phyloP scores from a whole-genome alignment of 1,140 invertebrate genomes.

The Mamestra configurata region DNA sequence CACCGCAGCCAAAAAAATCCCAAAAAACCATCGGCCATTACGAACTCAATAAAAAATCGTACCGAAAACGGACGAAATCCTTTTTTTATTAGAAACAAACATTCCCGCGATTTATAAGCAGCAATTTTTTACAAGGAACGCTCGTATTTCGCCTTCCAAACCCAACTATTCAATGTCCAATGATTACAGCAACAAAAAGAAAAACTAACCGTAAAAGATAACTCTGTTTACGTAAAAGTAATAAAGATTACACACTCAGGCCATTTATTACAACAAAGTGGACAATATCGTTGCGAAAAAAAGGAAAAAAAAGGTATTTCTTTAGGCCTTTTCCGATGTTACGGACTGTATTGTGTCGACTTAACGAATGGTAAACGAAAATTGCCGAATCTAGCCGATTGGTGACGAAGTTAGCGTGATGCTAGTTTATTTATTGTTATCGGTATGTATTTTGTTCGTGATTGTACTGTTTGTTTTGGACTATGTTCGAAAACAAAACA shows the following conservation, averaged over 20 bases:
- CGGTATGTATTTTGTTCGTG: conserved; percentile 32
- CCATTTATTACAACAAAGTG: conserved; percentile 53
- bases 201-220: conserved; percentile 48
- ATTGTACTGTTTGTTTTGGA: conserved; percentile 44
- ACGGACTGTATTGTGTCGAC: conserved; percentile 39
- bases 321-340: conserved; percentile 34
- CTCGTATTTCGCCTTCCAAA: conserved; percentile 26
- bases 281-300: conserved; percentile 52
- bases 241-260: conserved; percentile 51
- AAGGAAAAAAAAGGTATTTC: conserved; percentile 49
- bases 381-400: conserved; percentile 47
- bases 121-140: conserved; percentile 34
- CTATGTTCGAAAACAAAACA: neutral
- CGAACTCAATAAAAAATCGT: conserved; percentile 13
- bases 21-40: conserved; percentile 11
- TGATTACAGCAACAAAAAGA: conserved; percentile 49
- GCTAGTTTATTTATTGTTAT: conserved; percentile 44
- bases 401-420: conserved; percentile 24
- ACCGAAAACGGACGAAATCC: neutral
- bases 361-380: conserved; percentile 49
- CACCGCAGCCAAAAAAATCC: neutral
- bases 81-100: conserved; percentile 42
- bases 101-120: conserved; percentile 41
- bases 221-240: conserved; percentile 52
- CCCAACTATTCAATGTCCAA: conserved; percentile 50